A percentile compares a stretch with the other conserved stretches of the same genome.
Conservation (phyloP, 1,140 invertebrate genomes). For the Drusus annulatus region DNA sequence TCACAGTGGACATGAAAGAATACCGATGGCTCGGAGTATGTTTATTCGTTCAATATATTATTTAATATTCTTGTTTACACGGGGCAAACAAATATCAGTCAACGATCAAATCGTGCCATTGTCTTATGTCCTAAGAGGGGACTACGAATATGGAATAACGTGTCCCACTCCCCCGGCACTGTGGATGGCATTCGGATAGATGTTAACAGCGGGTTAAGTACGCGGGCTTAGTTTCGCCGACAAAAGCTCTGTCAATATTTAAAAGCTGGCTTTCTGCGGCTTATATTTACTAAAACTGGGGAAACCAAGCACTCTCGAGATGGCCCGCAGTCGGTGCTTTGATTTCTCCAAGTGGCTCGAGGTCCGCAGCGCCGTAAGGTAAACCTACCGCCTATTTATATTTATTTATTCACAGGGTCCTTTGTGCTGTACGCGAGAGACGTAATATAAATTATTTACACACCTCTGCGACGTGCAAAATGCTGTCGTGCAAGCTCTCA, state of each 20-base stretch:
- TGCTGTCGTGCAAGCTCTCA: neutral
- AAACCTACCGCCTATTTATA: conserved; percentile 11
- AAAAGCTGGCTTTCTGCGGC: conserved; percentile 46
- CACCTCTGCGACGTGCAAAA: conserved; percentile 22
- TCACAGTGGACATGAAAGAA: conserved; percentile 32
- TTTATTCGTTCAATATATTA: conserved; percentile 51
- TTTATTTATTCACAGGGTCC: conserved; percentile 20
- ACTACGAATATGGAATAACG: conserved; percentile 38
- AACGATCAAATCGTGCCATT: conserved; percentile 40
- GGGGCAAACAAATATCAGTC: conserved; percentile 55
- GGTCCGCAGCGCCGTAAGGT: conserved; percentile 1
- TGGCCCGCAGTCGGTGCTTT: conserved; percentile 20
- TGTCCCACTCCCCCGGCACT: neutral
- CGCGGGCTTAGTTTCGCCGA: conserved; percentile 49
- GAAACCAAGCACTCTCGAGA: conserved; percentile 27
- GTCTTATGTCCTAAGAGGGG: conserved; percentile 44
- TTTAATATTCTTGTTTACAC: conserved; percentile 58
- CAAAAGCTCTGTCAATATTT: conserved; percentile 59
- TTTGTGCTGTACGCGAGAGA: conserved; percentile 18
- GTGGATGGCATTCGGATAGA: conserved; percentile 26
- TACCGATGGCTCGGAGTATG: conserved; percentile 16
- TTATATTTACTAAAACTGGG: conserved; percentile 38
- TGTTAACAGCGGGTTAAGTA: conserved; percentile 46
- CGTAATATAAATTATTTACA: conserved; percentile 25
- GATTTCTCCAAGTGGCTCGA: conserved; percentile 26